phyloP scores from a whole-genome alignment of 2,113 vertebrate species.

The Gambusia holbrooki region DNA sequence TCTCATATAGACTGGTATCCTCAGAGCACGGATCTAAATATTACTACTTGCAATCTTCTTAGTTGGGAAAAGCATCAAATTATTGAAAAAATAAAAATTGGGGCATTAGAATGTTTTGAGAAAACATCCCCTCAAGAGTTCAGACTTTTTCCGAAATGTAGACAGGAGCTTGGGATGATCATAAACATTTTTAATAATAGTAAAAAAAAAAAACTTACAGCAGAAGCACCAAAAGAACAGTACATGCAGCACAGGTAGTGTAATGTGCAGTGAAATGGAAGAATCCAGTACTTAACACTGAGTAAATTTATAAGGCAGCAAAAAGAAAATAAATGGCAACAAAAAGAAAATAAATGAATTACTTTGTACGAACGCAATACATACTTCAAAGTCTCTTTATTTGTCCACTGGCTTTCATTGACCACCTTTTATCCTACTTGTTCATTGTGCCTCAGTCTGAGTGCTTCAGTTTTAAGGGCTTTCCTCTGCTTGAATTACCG shows the following conservation, averaged over 20 bases:
- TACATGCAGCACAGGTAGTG: too few relatives aligned
- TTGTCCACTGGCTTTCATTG: conserved; percentile 53
- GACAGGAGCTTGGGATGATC: too few relatives aligned
- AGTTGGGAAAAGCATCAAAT: neutral
- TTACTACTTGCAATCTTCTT: neutral
- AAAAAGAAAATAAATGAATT: conserved; percentile 56
- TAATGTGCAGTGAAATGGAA: too few relatives aligned
- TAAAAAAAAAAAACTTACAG: too few relatives aligned
- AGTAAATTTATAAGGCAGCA: neutral
- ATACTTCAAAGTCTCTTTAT: conserved; percentile 36
- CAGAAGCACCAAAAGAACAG: too few relatives aligned
- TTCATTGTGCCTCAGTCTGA: conserved; percentile 46
- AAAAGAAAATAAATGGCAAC: conserved; percentile 34
- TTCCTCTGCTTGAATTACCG: conserved; percentile 76
- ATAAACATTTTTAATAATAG: too few relatives aligned
- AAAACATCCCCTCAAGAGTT: neutral
- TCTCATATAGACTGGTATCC: neutral
- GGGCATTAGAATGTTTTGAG: neutral
- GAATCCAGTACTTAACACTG: too few relatives aligned
- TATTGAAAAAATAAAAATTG: neutral
- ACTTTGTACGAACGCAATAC: conserved; percentile 62
- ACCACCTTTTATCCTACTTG: conserved; percentile 21
- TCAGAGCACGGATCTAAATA: neutral
- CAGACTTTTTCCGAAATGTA: too few relatives aligned
- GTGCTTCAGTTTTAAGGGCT: conserved; percentile 42